Percentiles rank a stretch among this genome's conserved stretches.
Conservation (phyloP, 2,113 vertebrate genomes). For the Indri indri region DNA sequence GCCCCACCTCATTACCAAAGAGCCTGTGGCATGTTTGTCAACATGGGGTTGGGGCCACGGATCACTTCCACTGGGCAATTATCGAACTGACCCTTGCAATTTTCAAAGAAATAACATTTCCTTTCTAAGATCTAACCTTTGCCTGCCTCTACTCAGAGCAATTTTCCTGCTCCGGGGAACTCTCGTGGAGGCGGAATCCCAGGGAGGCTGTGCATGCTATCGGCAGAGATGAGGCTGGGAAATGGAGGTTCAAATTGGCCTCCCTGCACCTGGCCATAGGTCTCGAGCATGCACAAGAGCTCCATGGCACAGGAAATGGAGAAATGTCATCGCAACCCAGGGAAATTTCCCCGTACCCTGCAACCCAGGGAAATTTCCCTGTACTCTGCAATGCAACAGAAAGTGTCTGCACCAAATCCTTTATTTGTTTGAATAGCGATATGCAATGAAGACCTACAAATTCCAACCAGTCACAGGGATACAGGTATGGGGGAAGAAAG, state of each 20-base stretch:
- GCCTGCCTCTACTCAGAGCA: not conserved
- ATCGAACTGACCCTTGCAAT: not conserved
- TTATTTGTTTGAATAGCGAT: not conserved
- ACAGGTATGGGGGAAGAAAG: not conserved
- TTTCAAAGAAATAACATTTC: not conserved
- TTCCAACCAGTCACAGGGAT: accelerated
- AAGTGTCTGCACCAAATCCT: no score
- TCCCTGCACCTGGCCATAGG: not conserved
- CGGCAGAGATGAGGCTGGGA: not conserved
- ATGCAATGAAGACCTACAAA: not conserved
- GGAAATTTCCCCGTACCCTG: accelerated
- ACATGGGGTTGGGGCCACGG: accelerated
- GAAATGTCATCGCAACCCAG: not conserved
- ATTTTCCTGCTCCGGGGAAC: not conserved
- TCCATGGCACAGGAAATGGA: not conserved
- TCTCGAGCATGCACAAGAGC: accelerated
- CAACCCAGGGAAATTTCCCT: accelerated
- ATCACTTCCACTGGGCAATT: not conserved
- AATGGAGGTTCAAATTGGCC: not conserved
- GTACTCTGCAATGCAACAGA: not conserved
- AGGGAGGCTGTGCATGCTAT: accelerated
- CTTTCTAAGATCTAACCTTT: constrained; percentile 30
- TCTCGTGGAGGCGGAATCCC: not conserved
- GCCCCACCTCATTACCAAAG: not conserved
- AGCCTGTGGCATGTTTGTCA: not conserved